phyloP scores from a whole-genome alignment of 1,140 invertebrate genomes.

The Drosophila erecta region DNA sequence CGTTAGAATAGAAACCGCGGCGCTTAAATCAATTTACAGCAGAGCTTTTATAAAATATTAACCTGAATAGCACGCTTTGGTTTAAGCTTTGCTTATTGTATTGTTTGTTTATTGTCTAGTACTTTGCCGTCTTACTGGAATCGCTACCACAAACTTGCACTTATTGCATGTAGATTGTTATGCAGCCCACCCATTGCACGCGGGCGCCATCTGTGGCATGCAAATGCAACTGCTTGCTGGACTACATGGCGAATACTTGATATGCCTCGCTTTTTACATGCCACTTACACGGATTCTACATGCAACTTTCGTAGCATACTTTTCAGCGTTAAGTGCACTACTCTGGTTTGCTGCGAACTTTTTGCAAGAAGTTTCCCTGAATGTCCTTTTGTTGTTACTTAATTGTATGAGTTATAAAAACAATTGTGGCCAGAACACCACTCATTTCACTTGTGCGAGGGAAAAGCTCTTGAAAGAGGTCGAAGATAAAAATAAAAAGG shows the following conservation, averaged over 20 bases:
- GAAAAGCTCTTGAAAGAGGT: neutral
- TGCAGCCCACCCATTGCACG: neutral
- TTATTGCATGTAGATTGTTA: neutral
- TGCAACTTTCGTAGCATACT: constrained; percentile 28
- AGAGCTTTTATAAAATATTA: no score
- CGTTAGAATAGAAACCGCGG: neutral
- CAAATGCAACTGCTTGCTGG: constrained; percentile 4
- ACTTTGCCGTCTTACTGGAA: no score
- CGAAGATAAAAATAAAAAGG: neutral
- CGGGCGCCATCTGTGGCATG: constrained; percentile 24
- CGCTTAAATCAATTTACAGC: no score
- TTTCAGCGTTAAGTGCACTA: constrained; percentile 7
- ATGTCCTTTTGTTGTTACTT: constrained; percentile 9
- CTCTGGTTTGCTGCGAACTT: neutral
- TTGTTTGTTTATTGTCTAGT: no score
- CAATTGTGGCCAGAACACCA: neutral
- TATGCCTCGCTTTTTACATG: constrained; percentile 18
- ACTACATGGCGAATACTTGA: constrained; percentile 28
- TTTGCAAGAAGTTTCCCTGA: neutral
- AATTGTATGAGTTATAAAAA: constrained; percentile 13
- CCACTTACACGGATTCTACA: constrained; percentile 12
- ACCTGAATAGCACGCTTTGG: no score
- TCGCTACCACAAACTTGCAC: no score
- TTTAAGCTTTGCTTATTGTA: no score
- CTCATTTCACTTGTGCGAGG: neutral